Base-by-base conservation (phyloP, 2,797 vertebrate species). In the Dendrocincla tyrannina region DNA sequence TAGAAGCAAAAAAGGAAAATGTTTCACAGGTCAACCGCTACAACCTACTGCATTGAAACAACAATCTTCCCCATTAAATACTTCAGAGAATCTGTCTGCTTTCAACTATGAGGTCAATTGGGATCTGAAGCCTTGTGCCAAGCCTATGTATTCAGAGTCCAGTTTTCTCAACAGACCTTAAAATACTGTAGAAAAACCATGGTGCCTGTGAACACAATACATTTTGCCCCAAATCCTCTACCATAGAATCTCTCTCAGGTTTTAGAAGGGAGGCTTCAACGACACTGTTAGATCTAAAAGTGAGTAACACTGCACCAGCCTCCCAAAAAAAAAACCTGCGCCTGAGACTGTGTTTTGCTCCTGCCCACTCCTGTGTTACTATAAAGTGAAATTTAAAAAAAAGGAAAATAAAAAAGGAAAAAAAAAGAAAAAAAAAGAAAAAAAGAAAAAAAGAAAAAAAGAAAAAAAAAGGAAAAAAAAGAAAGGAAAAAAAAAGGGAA, bases 341-440 rank as follows among this genome's bases (percentile, higher is more conserved):
- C n/a, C 30, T 32, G 22, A 77, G n/a, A 59, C 0, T 25, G 20
- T 24, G 7, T 41, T 62, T 58, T 74, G 18, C 12, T 77, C n/a
- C 28, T 32, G 10, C 4, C 5, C 4, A 1, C 2, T 1, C 6
- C 7, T 23, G 25, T 18, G 9, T 19, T 27, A 44, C 20, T 62
- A 44, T 11, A 6, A 28, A 81, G 13, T 13, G 5, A 79, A 72
- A 72, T 35, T 58, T 5, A 17, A 75, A 67, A n/a, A 0, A 42
- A 42, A 42, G 7, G 17, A 41, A 17, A 17, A 41, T 17, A 41
- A 41, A 41, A 41, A 37, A 37, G 37, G 11, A 37, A 39, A 39
- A 39, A 39, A 39, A 39, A 39, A 39, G 9, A 39, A 39, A 1
- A 0, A 44, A 44, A 44, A 18, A 42, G 9, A 18, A 18, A 42